phyloP scores from a whole-genome alignment of 2,113 vertebrate genomes.

The Emberiza fucata region DNA sequence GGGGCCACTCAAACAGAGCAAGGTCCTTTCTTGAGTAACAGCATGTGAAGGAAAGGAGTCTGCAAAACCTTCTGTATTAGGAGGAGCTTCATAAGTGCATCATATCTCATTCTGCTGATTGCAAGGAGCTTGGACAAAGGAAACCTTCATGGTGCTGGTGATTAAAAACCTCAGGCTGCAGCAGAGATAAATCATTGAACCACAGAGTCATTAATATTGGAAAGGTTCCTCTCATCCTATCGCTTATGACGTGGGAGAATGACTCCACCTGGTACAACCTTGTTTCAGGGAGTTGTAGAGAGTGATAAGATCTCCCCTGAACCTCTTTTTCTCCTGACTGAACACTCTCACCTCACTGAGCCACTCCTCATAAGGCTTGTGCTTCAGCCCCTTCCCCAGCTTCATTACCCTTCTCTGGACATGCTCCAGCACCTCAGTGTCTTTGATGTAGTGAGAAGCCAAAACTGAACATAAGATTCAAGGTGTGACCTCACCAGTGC shows the following conservation, averaged over 20 bases:
- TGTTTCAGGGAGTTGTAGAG: background rate
- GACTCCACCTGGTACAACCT: background rate
- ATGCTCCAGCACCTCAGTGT: background rate
- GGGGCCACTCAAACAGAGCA: background rate
- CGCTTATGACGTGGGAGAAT: background rate
- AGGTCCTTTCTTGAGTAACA: background rate
- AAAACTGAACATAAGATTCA: background rate
- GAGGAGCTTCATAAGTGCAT: background rate
- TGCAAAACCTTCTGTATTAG: background rate
- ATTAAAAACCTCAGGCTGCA: background rate
- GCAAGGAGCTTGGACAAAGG: background rate
- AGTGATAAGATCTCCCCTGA: fast-evolving
- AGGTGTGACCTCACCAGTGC: background rate
- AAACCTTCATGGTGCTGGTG: background rate
- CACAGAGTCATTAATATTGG: background rate
- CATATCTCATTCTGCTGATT: background rate
- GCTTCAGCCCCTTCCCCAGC: background rate
- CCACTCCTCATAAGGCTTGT: background rate
- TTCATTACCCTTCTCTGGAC: background rate
- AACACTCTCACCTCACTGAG: background rate
- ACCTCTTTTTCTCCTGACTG: background rate
- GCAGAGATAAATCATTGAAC: background rate
- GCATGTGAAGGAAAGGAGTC: background rate
- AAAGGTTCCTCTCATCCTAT: background rate
- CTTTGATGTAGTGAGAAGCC: background rate